Percentiles rank a stretch among this genome's conserved stretches.
Evolutionary conservation across 2,113 vertebrate genomes (phyloP).

Genomic region (Laticauda laticaudata): DNA sequence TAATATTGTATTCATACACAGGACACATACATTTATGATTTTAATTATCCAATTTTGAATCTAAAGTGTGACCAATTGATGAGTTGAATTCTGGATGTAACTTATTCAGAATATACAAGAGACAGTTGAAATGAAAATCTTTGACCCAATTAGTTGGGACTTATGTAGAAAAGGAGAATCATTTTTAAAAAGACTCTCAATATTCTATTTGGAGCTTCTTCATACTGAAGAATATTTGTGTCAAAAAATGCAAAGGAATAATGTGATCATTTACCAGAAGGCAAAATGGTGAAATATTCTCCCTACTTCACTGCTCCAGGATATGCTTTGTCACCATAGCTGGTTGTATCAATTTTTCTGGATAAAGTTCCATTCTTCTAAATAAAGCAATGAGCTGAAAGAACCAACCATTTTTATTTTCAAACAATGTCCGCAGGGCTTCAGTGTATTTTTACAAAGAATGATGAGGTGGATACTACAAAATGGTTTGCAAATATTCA

Average conservation of each 20-base stretch:
- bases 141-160: neutral
- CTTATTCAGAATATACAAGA: neutral
- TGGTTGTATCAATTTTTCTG: neutral
- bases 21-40: neutral
- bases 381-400: neutral
- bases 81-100: neutral
- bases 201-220: neutral
- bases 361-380: neutral
- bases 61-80: neutral
- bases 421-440: neutral
- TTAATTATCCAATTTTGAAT: neutral
- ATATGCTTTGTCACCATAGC: neutral
- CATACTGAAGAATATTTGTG: neutral
- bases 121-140: neutral
- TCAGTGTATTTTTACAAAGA: neutral
- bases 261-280: neutral
- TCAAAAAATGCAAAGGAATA: neutral
- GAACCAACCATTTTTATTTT: neutral
- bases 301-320: neutral
- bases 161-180: neutral
- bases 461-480: neutral
- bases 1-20: neutral
- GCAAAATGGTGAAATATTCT: neutral
- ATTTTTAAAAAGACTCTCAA: neutral
- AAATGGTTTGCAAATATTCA: neutral